Evolutionary conservation across 2,797 vertebrate genomes (phyloP), one percentile per base, ranked within the genome.

Genomic region (Leptodactylus fallax): DNA sequence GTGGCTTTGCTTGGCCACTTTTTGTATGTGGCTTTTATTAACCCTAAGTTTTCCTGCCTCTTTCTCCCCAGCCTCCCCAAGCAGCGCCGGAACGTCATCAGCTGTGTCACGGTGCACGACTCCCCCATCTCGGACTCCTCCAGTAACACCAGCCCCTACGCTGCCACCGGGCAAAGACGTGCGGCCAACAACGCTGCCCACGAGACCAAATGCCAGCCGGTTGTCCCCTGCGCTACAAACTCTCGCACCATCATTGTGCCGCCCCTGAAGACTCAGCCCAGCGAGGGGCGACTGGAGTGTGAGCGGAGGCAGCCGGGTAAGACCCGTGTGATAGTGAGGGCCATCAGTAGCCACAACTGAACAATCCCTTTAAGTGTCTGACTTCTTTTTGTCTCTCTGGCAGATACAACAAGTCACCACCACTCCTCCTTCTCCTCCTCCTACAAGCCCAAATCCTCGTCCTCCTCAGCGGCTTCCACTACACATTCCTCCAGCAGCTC

Each of bases 81-180:
- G 93, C 98, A 99, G 90, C 97, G 98, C 90, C 99, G 99, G 94
- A 99, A 99, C 9, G 98, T 99, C 92, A 99, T 99, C 94, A 99
- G 98, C 94, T 99, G 98, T 5, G 98, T 99, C 92, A 99, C 98
- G 0, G 98, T 99, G 92, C 98, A 99, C 0, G 98, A 99, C 92
- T 99, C 98, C 0, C 98, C 98, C 0, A 97, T 97, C 93, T 99
- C 98, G 0, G 96, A 98, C 91, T 97, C 97, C 87, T 99, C 98
- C 90, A 97, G 96, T 94, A 96, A 96, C 96, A 97, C 96, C 95
- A 99, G 98, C 92, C 98, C 98, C 56, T 98, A 97, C 11, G 92
- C 96, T 0, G 87, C 97, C 92, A 96, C 96, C 79, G 51, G 84
- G 23, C 96, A 96, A 12, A 96, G 96, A 0, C 12, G 93, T 19